Conservation (phyloP, 1,140 invertebrate genomes). For the Drosophila arawakana region DNA sequence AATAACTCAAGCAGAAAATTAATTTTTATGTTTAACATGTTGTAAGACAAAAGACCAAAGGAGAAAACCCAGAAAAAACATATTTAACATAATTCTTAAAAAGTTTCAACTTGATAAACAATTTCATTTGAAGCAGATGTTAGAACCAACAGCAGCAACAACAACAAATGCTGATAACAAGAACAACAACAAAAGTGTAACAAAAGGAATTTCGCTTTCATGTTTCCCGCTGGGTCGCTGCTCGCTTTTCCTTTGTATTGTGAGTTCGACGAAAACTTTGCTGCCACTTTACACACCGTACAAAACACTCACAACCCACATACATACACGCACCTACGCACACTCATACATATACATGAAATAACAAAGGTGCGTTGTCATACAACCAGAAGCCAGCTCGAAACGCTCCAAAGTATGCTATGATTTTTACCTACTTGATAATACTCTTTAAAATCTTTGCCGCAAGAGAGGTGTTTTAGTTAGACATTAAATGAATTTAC, state of each 20-base stretch:
- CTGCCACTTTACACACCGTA: conserved; percentile 40
- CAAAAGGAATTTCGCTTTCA: conserved; percentile 79
- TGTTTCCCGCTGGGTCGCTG: conserved; percentile 47
- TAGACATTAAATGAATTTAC: too few species aligned
- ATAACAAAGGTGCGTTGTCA: conserved; percentile 57
- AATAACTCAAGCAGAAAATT: conserved; percentile 75
- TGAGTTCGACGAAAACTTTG: conserved; percentile 47
- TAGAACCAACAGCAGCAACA: conserved; percentile 43
- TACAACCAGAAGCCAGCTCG: conserved; percentile 40
- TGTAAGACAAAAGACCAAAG: conserved; percentile 38
- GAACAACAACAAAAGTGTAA: conserved; percentile 59
- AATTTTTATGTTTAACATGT: conserved; percentile 54
- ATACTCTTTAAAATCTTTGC: background rate
- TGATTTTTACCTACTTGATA: conserved; percentile 27
- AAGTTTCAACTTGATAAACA: conserved; percentile 78
- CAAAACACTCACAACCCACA: conserved; percentile 19
- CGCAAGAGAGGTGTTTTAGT: too few species aligned
- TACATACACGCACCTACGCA: conserved; percentile 3
- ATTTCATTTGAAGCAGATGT: conserved; percentile 76
- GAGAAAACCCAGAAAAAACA: conserved; percentile 44
- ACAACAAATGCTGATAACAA: conserved; percentile 22
- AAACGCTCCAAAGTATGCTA: conserved; percentile 36
- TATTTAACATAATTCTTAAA: conserved; percentile 77
- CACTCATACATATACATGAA: conserved; percentile 23
- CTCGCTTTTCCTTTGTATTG: conserved; percentile 51